Conservation (phyloP, 2,113 vertebrate species). For the Seriola rivoliana region DNA sequence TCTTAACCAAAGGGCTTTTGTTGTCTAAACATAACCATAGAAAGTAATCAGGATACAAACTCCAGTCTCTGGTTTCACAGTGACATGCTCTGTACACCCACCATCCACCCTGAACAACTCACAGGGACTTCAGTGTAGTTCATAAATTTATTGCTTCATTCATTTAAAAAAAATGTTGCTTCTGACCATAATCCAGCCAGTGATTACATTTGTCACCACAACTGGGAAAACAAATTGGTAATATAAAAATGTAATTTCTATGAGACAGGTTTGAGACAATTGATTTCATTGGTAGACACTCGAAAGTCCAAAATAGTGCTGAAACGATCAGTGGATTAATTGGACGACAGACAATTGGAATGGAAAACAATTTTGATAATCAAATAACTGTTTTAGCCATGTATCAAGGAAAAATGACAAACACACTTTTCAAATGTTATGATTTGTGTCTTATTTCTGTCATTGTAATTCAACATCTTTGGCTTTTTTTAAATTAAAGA, state of each 20-base stretch:
- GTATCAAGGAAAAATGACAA: too few species aligned
- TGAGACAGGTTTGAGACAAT: background rate
- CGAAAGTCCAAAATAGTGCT: background rate
- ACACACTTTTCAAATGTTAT: background rate
- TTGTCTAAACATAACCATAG: too few species aligned
- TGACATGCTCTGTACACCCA: too few species aligned
- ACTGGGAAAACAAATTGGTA: background rate
- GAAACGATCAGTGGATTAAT: background rate
- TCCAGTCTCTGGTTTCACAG: too few species aligned
- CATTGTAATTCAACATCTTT: background rate
- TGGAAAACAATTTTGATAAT: background rate
- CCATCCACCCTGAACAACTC: too few species aligned
- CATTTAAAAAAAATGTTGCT: too few species aligned
- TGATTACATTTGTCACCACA: background rate
- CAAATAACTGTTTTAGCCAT: too few species aligned
- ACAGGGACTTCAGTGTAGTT: too few species aligned
- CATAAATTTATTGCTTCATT: too few species aligned
- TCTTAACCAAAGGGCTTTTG: too few species aligned
- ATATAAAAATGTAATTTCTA: background rate
- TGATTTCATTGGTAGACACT: background rate
- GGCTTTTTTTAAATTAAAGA: too few species aligned
- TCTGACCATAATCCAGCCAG: background rate
- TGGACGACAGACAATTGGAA: background rate
- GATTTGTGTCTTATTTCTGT: background rate
- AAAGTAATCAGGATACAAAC: too few species aligned